Conservation (phyloP, 2,888 invertebrate species). For the Venustoraphidia nigricollis region DNA sequence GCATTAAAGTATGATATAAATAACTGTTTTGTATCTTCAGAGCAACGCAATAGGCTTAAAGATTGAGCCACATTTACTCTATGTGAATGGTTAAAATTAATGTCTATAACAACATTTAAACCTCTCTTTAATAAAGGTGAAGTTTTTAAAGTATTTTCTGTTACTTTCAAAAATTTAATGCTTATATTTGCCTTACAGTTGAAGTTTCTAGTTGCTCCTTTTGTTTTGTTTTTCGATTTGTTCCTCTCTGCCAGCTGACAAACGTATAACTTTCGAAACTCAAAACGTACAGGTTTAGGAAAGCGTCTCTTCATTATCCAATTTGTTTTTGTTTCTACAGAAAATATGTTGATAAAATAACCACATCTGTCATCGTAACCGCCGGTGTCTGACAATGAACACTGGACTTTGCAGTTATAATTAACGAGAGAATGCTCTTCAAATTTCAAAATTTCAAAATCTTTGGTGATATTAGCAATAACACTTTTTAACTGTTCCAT, state of each 20-base stretch:
- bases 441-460: too few relatives aligned
- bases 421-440: too few relatives aligned
- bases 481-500: too few relatives aligned
- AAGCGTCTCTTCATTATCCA: too few relatives aligned
- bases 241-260: conserved; percentile 10
- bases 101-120: conserved; percentile 2
- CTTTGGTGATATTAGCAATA: too few relatives aligned
- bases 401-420: too few relatives aligned
- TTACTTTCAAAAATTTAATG: conserved; percentile 10
- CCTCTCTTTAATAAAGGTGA: conserved; percentile 7
- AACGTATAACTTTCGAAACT: too few relatives aligned
- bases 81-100: conserved; percentile 12
- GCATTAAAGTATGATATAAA: conserved; percentile 12
- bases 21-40: conserved; percentile 12
- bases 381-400: too few relatives aligned
- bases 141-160: conserved; percentile 11
- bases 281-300: too few relatives aligned
- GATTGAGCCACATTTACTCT: conserved; percentile 10
- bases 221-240: conserved; percentile 12
- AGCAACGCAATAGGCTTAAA: conserved; percentile 12
- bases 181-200: conserved; percentile 8
- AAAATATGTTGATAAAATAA: too few relatives aligned
- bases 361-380: too few relatives aligned
- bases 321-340: too few relatives aligned
- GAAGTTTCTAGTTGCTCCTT: conserved; percentile 11